These are phyloP conservation scores for Elachura formosa DNA, from an alignment of 2,113 vertebrate species.

Conservation along the genomic window DNA sequence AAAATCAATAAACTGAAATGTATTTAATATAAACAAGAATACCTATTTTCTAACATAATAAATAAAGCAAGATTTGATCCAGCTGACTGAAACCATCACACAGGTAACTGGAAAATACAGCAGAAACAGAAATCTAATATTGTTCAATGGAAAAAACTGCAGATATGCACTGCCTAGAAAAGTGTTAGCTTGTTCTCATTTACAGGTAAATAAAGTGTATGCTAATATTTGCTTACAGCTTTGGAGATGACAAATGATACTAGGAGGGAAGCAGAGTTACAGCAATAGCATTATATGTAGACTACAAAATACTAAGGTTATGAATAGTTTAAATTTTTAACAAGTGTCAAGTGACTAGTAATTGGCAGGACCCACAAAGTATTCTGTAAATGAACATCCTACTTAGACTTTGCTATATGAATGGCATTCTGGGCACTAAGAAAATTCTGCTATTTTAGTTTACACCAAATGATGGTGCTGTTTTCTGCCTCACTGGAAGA, in stretches of 20 bases:
- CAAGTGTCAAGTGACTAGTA: background rate
- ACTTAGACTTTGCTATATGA: background rate
- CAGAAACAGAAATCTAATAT: background rate
- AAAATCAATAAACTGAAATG: background rate
- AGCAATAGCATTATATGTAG: background rate
- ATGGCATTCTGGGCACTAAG: background rate
- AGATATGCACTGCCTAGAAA: background rate
- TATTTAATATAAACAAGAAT: background rate
- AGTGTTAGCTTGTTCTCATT: background rate
- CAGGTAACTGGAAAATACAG: background rate
- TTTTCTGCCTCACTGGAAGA: background rate
- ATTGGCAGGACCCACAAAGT: background rate
- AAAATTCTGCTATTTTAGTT: background rate
- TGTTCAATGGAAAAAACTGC: background rate
- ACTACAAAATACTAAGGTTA: background rate
- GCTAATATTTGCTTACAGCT: background rate
- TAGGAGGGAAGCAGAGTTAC: background rate
- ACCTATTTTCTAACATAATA: background rate
- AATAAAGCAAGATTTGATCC: background rate
- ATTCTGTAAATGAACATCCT: background rate
- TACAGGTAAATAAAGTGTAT: background rate
- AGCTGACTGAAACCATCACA: background rate
- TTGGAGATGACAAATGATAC: background rate
- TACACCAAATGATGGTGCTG: background rate
- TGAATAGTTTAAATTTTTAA: background rate